Conservation (phyloP, 1,140 invertebrate genomes). For the Thalassaphorura encarpata region DNA sequence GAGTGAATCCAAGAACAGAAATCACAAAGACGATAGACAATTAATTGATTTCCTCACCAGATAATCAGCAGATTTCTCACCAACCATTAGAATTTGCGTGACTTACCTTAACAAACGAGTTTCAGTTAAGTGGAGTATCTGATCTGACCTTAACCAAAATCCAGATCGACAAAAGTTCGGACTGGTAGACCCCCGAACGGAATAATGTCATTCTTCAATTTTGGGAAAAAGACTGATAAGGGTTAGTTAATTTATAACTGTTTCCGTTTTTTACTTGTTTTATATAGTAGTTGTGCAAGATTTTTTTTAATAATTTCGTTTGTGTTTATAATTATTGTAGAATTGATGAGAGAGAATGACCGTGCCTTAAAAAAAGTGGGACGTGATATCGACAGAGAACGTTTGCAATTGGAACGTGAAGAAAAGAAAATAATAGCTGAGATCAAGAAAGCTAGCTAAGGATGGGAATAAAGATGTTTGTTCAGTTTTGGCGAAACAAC, state of each 20-base stretch:
- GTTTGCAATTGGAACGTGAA: constrained; percentile 65
- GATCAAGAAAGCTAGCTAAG: constrained; percentile 80
- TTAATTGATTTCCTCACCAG: background rate
- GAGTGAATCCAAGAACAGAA: background rate
- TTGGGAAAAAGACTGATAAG: constrained; percentile 32
- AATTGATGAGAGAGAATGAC: constrained; percentile 73
- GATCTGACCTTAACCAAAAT: background rate
- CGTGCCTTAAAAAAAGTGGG: constrained; percentile 62
- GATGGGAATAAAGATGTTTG: constrained; percentile 75
- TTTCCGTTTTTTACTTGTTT: background rate
- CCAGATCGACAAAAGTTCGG: no score
- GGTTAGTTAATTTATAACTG: constrained; percentile 8
- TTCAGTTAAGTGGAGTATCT: background rate
- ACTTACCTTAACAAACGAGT: background rate
- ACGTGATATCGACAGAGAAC: constrained; percentile 72
- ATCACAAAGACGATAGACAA: background rate
- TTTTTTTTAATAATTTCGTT: background rate
- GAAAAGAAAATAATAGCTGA: constrained; percentile 85
- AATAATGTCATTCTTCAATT: constrained; percentile 30
- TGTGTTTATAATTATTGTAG: constrained; percentile 41
- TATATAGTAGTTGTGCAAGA: no score
- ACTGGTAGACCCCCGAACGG: no score
- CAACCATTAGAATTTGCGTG: background rate
- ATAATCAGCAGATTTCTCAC: background rate
- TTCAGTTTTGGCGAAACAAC: constrained; percentile 74